Evolutionary conservation across 1,140 invertebrate genomes (phyloP).

Genomic region (Parasteatoda tepidariorum): DNA sequence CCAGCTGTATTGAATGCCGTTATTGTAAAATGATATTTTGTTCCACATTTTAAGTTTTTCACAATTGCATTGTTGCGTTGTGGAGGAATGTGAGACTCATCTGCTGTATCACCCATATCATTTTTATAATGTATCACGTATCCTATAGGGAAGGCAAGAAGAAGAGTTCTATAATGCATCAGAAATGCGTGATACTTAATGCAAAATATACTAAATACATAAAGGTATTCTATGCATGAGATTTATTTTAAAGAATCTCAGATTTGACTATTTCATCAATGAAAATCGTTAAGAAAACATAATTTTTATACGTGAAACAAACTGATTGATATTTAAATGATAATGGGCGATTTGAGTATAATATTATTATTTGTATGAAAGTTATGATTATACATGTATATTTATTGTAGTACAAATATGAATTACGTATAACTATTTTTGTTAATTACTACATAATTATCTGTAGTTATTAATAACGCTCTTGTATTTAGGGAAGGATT

Average conservation of each 20-base stretch:
- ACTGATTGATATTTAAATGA: too few relatives aligned
- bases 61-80: constrained; percentile 64
- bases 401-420: too few relatives aligned
- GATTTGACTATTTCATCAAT: neutral
- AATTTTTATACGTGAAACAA: too few relatives aligned
- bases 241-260: neutral
- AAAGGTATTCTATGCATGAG: neutral
- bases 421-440: too few relatives aligned
- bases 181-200: neutral
- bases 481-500: too few relatives aligned
- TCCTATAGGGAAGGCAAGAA: constrained; percentile 14
- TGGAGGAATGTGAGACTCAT: constrained; percentile 40
- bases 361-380: too few relatives aligned
- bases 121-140: constrained; percentile 39
- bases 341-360: too few relatives aligned
- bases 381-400: too few relatives aligned
- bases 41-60: constrained; percentile 64
- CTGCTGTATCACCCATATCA: constrained; percentile 21
- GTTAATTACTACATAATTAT: too few relatives aligned
- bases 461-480: too few relatives aligned
- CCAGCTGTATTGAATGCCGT: constrained; percentile 70
- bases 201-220: neutral
- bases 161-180: neutral
- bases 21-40: constrained; percentile 69
- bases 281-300: too few relatives aligned